Evolutionary conservation across 2,797 vertebrate genomes (phyloP).

Genomic region (Pogoniulus pusillus): DNA sequence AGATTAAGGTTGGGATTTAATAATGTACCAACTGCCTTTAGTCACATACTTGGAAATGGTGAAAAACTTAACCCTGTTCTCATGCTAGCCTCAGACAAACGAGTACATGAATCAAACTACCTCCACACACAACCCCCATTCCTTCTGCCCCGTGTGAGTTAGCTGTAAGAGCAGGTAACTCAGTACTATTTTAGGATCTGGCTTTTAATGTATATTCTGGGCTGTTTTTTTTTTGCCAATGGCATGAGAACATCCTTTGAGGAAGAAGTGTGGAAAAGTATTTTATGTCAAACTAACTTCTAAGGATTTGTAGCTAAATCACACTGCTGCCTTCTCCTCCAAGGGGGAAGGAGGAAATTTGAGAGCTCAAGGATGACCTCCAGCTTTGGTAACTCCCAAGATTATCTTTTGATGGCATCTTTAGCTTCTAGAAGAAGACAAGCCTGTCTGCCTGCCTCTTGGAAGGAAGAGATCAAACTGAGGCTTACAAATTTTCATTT

Average conservation of each 20-base stretch:
- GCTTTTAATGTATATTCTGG: background rate
- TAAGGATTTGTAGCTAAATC: background rate
- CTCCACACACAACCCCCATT: background rate
- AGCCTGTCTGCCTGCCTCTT: background rate
- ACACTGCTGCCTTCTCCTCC: background rate
- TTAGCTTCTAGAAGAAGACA: background rate
- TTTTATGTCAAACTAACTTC: background rate
- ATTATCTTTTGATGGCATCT: conserved; percentile 30
- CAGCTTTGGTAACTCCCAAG: background rate
- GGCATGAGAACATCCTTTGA: background rate
- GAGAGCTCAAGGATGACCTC: conserved; percentile 31
- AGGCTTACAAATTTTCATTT: conserved; percentile 20
- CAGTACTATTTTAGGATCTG: background rate
- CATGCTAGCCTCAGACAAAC: background rate
- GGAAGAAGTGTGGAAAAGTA: background rate
- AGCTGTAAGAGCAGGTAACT: background rate
- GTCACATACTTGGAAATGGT: background rate
- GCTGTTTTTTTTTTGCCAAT: background rate
- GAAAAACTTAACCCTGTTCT: background rate
- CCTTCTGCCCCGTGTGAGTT: background rate
- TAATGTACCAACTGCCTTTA: background rate
- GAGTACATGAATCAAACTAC: background rate
- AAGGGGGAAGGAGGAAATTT: background rate
- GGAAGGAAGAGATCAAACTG: background rate
- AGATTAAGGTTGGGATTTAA: background rate